Base-by-base conservation (phyloP, 2,113 vertebrate genomes). In the Rhadina sibilatrix region DNA sequence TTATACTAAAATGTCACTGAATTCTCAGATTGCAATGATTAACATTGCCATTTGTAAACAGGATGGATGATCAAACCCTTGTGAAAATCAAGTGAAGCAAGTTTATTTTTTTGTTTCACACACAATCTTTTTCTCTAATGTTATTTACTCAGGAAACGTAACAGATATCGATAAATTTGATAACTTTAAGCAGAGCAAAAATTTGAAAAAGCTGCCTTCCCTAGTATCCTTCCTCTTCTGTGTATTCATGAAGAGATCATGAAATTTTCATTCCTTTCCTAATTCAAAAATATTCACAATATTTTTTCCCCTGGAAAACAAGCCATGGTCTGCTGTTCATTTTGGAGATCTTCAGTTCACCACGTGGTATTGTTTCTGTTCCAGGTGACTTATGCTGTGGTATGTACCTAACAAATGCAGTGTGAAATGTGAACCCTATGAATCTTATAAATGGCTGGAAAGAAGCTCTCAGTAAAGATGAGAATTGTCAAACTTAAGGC, bases 11-110 rank as follows among this genome's bases (percentile, higher is more conserved):
- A 94, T 63, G 79, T 92, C 93, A 78, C 68, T 70, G 79, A 91
- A 95, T 94, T 93, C 74, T 92, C 83, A 96, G 71, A 94, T n/a
- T 83, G 57, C 85, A 96, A 79, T 86, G 69, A 95, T 86, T 91
- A 97, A 93, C 83, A 63, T 49, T 59, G 70, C 28, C 79, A 93
- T 95, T 82, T 97, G 77, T 84, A 96, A 95, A 95, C 71, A 96
- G 94, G 88, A 96, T 96, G 79, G 81, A 88, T 96, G 95, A 85
- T 56, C 66, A 93, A 96, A 78, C 71, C 30, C 25, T 76, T 54
- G 59, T 35, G 59, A 94, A 95, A 95, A 78, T 35, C 56, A 31
- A 95, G 38, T 76, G 63, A 50, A 74, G 17, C 10, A 69, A 71
- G 23, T 28, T 75, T 52, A 30, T 31, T 92, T 94, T 93, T 92